Conservation (phyloP, 2,113 vertebrate species). For the Pipra filicauda region DNA sequence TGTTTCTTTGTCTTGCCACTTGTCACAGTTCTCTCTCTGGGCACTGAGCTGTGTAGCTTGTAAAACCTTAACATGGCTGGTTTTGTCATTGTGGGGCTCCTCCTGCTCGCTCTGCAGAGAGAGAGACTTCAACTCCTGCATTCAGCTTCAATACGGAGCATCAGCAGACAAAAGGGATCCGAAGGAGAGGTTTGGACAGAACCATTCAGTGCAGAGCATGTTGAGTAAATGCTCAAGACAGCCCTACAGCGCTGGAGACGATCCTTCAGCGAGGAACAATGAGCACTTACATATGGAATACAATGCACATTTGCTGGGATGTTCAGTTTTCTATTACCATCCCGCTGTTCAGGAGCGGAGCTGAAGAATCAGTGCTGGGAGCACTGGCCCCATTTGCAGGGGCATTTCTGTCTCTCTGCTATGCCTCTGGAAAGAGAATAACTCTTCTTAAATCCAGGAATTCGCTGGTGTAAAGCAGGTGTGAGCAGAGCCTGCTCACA, state of each 20-base stretch:
- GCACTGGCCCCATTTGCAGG: background rate
- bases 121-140: background rate
- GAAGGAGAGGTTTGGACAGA: slow-evolving; percentile 40
- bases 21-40: background rate
- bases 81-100: background rate
- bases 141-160: background rate
- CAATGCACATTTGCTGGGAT: background rate
- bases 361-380: background rate
- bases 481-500: background rate
- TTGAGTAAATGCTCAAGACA: background rate
- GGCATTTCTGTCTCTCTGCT: background rate
- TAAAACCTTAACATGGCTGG: background rate
- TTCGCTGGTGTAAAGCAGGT: background rate
- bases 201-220: background rate
- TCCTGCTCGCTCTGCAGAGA: background rate
- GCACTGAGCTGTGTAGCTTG: background rate
- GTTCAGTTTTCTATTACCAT: background rate
- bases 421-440: background rate
- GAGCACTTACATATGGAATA: background rate
- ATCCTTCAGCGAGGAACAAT: background rate
- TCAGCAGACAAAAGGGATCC: slow-evolving; percentile 33
- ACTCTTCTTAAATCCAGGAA: background rate
- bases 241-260: background rate
- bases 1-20: background rate
- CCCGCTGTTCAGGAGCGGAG: background rate